These are phyloP conservation scores for Drosophila quadrilineata DNA, from an alignment of 1,140 invertebrate genomes.

Conservation along the genomic window DNA sequence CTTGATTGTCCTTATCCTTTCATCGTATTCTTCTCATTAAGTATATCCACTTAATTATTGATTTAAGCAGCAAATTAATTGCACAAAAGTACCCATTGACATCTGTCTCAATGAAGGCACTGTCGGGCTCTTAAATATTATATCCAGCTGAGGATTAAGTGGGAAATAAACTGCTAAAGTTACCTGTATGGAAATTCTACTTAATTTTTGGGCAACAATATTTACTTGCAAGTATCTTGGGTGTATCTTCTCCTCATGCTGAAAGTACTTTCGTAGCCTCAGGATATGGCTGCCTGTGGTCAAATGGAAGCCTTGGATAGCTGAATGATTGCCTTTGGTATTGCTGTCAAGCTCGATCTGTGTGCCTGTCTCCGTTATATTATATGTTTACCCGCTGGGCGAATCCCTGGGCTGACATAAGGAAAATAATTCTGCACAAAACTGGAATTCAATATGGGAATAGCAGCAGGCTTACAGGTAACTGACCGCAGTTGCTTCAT, in stretches of 20 bases:
- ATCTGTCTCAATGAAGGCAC: background rate
- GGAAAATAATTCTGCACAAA: conserved; percentile 9
- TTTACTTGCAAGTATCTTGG: conserved; percentile 9
- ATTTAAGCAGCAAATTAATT: background rate
- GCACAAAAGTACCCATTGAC: background rate
- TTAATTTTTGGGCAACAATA: conserved; percentile 12
- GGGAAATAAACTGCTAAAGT: too few relatives aligned
- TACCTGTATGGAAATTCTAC: conserved; percentile 4
- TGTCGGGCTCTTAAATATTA: too few relatives aligned
- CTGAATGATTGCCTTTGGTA: conserved; percentile 8
- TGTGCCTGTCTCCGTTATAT: conserved; percentile 4
- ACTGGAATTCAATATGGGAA: conserved; percentile 18
- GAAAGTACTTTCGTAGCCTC: conserved; percentile 17
- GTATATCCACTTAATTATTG: conserved; percentile 2
- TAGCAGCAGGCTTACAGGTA: conserved; percentile 1
- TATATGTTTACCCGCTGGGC: background rate
- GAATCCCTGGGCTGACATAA: conserved; percentile 1
- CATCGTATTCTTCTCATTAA: background rate
- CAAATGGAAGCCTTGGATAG: background rate
- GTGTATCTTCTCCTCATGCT: background rate
- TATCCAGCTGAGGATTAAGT: too few relatives aligned
- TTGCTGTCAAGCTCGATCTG: background rate
- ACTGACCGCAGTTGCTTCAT: conserved; percentile 12
- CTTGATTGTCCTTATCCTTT: background rate
- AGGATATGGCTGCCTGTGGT: background rate